A percentile compares a stretch with the other conserved stretches of the same genome.
Conservation (phyloP, 2,797 vertebrate species). For the Dendrocincla tyrannina region DNA sequence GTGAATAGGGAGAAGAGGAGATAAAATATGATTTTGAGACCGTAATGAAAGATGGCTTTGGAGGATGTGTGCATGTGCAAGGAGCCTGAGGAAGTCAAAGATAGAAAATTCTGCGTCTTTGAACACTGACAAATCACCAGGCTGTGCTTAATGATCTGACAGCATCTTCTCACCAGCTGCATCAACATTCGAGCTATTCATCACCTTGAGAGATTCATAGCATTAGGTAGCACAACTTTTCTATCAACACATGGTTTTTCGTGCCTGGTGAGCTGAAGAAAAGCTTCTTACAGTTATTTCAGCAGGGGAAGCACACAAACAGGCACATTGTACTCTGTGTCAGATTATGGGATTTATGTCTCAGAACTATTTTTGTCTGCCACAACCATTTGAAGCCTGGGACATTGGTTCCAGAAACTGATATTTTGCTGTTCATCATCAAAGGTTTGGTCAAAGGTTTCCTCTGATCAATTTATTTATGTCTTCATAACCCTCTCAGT, state of each 20-base stretch:
- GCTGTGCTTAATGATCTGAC: slow-evolving; percentile 34
- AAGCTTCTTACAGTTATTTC: background rate
- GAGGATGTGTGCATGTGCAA: background rate
- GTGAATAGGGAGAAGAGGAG: background rate
- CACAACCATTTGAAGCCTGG: background rate
- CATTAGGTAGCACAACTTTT: slow-evolving; percentile 20
- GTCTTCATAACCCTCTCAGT: background rate
- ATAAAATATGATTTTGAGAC: background rate
- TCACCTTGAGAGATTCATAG: slow-evolving; percentile 28
- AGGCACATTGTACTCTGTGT: background rate
- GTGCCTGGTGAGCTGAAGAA: slow-evolving; percentile 15
- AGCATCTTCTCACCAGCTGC: slow-evolving; percentile 6
- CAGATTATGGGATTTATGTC: background rate
- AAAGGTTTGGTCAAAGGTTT: background rate
- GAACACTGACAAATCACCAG: slow-evolving; percentile 27
- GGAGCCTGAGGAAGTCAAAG: background rate
- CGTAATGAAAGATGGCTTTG: slow-evolving; percentile 20
- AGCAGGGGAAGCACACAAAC: background rate
- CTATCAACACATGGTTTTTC: slow-evolving; percentile 6
- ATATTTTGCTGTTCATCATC: background rate
- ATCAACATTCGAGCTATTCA: background rate
- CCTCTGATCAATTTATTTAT: background rate
- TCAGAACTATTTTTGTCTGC: background rate
- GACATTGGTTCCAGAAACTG: background rate
- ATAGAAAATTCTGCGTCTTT: background rate